These are phyloP conservation scores for Adelphocoris suturalis DNA, from an alignment of 2,888 invertebrate species.

Conservation along the genomic window DNA sequence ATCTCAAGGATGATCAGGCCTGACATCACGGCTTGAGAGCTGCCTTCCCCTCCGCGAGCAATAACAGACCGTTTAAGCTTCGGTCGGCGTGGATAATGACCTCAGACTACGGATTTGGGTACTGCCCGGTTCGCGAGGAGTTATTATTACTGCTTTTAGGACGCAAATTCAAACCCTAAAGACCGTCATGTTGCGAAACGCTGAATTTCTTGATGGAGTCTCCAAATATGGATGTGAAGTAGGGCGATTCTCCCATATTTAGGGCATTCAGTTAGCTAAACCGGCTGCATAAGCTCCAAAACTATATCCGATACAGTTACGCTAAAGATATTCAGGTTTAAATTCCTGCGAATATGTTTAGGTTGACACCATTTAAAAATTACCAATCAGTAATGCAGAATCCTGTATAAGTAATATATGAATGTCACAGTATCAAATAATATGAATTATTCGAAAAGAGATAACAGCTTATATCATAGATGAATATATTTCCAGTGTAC, in stretches of 20 bases:
- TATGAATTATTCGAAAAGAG: too few relatives aligned
- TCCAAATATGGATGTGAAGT: neutral
- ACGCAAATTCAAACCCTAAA: neutral
- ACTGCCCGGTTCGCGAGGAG: neutral
- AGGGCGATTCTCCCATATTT: neutral
- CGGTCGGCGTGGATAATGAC: constrained; percentile 41
- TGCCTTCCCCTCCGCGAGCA: neutral
- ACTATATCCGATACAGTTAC: neutral
- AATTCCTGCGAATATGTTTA: too few relatives aligned
- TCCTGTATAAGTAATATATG: too few relatives aligned
- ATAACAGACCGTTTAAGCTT: constrained; percentile 39
- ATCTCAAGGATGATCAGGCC: constrained; percentile 59
- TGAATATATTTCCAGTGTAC: too few relatives aligned
- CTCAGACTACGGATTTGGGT: constrained; percentile 44
- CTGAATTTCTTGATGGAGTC: neutral
- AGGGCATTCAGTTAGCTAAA: neutral
- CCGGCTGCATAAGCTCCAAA: too few relatives aligned
- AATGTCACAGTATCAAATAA: too few relatives aligned
- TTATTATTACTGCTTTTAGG: neutral
- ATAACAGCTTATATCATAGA: too few relatives aligned
- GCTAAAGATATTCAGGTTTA: neutral
- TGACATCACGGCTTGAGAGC: constrained; percentile 46
- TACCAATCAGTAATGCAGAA: too few relatives aligned
- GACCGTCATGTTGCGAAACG: neutral
- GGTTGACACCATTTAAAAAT: too few relatives aligned